These are phyloP conservation scores for Sarcophaga variegata DNA, from an alignment of 2,888 invertebrate species.

Conservation along the genomic window DNA sequence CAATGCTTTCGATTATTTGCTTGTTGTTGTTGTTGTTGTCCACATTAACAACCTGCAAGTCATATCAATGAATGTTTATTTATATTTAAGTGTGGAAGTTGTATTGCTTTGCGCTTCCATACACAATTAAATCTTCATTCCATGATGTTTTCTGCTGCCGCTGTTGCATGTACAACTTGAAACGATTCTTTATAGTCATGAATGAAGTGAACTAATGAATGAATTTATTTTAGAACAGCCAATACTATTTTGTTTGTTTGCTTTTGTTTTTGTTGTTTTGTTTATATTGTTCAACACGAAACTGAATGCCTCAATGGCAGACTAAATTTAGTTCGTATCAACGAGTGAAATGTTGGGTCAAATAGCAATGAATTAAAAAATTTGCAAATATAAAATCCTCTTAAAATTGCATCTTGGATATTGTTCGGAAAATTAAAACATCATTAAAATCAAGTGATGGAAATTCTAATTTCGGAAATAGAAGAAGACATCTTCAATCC, in stretches of 20 bases:
- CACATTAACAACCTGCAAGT: constrained; percentile 34
- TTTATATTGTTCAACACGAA: constrained; percentile 2
- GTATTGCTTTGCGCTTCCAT: constrained; percentile 38
- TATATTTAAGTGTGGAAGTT: constrained; percentile 31
- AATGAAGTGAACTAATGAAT: constrained; percentile 64
- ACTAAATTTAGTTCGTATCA: constrained; percentile 50
- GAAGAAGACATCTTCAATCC: no score
- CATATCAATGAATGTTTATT: constrained; percentile 48
- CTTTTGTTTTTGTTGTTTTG: not conserved
- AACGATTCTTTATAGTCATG: constrained; percentile 26
- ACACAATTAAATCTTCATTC: constrained; percentile 20
- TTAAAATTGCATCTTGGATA: not conserved
- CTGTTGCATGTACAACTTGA: not conserved
- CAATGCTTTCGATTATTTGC: no score
- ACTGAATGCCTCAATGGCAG: constrained; percentile 11
- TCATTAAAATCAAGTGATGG: not conserved
- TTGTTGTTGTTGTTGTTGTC: not conserved
- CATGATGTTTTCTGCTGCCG: not conserved
- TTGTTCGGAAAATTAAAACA: not conserved
- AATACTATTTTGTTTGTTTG: not conserved
- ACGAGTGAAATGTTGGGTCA: constrained; percentile 35
- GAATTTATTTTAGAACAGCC: constrained; percentile 46
- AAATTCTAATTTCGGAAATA: not conserved
- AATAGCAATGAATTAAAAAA: constrained; percentile 31
- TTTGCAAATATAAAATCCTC: not conserved